Base-by-base conservation (phyloP, 1,140 invertebrate species). In the Sarcophaga bullata region DNA sequence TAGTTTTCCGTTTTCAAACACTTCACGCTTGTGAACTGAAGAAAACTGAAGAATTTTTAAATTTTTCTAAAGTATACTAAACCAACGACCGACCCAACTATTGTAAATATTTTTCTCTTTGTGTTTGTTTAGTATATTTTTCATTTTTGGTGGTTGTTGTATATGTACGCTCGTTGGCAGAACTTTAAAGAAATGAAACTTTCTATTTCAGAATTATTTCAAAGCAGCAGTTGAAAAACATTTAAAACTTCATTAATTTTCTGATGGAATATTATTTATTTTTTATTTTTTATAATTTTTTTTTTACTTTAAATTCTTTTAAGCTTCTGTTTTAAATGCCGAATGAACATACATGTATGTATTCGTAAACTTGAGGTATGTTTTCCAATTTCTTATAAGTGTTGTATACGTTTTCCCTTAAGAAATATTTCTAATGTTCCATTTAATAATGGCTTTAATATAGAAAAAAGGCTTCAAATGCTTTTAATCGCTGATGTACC, bases 1-100 rank as follows among this genome's bases (percentile, higher is more conserved):
- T 68, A 7, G 19, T 68, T 68, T 68, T 68, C 17, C 62, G 17
- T 68, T 68, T 68, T 68, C 17, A 19, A 68, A 68, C 17, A 68
- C n/a, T 68, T 68, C n/a, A 68, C n/a, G n/a, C 17, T 68, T 68
- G n/a, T 68, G 17, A 19, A 68, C 62, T 68, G 3, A 25, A 68
- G 62, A 68, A 68, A 68, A 8, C n/a, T n/a, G n/a, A n/a, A n/a
- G 17, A 17, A 68, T 68, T 37, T 37, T 68, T 68, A 68, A 68
- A 68, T n/a, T 68, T 68, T 19, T 9, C n/a, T 15, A n/a, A 58
- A 58, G n/a, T 58, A 58, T 13, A 68, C 62, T 8, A 68, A 19
- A 19, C 17, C 17, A 9, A 19, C 13, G 8, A 68, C 17, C 6
- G 19, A 68, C 15, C 17, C 6, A 68, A 68, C 15, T 68, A 19